Evolutionary conservation across 2,113 vertebrate species (phyloP).

Genomic region (Platysternon megacephalum): DNA sequence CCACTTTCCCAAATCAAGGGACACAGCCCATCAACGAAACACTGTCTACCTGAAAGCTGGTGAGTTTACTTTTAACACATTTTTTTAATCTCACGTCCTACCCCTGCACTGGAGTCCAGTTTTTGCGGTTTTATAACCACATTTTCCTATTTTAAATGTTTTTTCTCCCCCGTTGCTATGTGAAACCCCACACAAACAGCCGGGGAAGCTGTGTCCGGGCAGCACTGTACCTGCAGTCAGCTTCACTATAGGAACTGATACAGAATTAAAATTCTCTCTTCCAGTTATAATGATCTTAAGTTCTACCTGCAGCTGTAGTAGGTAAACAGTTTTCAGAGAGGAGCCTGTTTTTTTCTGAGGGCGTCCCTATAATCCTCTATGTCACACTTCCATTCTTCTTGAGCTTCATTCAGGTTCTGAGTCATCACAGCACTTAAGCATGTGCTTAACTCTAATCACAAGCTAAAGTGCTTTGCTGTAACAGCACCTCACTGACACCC

Average conservation of each 20-base stretch:
- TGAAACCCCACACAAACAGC: neutral
- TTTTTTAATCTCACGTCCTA: neutral
- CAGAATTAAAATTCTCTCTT: neutral
- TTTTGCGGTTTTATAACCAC: neutral
- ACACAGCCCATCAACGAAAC: neutral
- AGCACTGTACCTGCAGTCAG: neutral
- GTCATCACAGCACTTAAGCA: too few relatives aligned
- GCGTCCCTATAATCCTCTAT: too few relatives aligned
- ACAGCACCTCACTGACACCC: neutral
- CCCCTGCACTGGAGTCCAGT: neutral
- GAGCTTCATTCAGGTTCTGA: too few relatives aligned
- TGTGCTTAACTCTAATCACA: too few relatives aligned
- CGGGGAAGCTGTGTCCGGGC: too few relatives aligned
- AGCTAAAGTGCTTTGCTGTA: too few relatives aligned
- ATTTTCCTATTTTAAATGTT: neutral
- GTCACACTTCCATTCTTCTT: too few relatives aligned
- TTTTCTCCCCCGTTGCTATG: neutral
- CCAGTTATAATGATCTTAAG: too few relatives aligned
- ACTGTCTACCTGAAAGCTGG: fast-evolving
- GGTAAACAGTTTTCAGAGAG: too few relatives aligned
- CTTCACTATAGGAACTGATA: neutral
- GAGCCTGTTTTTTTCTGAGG: too few relatives aligned
- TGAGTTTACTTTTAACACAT: neutral
- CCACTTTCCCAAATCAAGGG: neutral
- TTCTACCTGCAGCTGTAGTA: too few relatives aligned